These are phyloP conservation scores for Corythornis vintsioides DNA, from an alignment of 2,113 vertebrate genomes.

Conservation along the genomic window DNA sequence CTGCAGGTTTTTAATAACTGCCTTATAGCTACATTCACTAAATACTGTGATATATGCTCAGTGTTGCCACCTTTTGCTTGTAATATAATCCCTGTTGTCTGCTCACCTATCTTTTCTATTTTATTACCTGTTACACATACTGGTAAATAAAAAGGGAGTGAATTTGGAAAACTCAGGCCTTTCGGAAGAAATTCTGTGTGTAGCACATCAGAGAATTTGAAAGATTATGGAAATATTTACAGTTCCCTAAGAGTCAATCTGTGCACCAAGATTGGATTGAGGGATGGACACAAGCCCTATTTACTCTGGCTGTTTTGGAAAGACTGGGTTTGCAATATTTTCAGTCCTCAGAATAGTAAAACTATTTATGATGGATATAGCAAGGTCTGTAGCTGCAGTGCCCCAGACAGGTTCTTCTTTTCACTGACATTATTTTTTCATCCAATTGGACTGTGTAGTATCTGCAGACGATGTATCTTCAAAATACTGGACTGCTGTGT, in stretches of 20 bases:
- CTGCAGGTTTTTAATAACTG: not conserved
- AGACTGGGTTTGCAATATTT: slow-evolving; percentile 22
- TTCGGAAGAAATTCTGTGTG: not conserved
- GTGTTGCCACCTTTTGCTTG: not conserved
- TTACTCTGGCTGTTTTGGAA: not conserved
- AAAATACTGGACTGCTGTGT: slow-evolving; percentile 40
- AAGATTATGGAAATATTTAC: slow-evolving; percentile 12
- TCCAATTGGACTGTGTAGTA: slow-evolving; percentile 30
- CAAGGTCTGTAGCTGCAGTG: slow-evolving; percentile 4
- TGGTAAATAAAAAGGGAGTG: not conserved
- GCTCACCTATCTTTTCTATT: not conserved
- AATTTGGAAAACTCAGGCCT: not conserved
- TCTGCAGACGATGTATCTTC: slow-evolving; percentile 35
- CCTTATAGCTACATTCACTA: not conserved
- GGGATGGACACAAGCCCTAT: not conserved
- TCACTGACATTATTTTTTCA: slow-evolving; percentile 58
- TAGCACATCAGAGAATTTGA: not conserved
- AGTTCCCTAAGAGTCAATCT: not conserved
- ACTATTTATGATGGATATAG: slow-evolving; percentile 12
- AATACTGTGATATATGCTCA: not conserved
- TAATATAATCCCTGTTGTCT: not conserved
- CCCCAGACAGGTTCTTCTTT: slow-evolving; percentile 18
- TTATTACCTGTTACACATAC: not conserved
- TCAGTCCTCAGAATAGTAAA: slow-evolving; percentile 3
- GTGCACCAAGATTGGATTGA: not conserved